Evolutionary conservation across 2,888 invertebrate genomes (phyloP).

Genomic region (Dexiosoma caninum): DNA sequence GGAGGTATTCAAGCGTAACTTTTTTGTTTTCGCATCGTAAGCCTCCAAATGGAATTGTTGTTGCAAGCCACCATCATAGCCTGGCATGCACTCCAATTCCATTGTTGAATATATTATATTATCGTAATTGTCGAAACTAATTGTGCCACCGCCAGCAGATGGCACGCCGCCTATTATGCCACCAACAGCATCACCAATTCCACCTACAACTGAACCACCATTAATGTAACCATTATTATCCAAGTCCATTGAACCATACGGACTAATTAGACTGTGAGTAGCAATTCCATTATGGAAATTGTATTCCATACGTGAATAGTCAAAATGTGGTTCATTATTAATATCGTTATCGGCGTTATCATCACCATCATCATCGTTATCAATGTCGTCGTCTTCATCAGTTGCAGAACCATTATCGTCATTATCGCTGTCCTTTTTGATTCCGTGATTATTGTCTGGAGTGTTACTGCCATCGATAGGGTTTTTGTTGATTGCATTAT

Average conservation of each 20-base stretch:
- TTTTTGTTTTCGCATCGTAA: conserved; percentile 85
- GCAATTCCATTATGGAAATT: conserved; percentile 75
- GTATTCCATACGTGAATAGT: conserved; percentile 77
- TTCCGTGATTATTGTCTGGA: conserved; percentile 52
- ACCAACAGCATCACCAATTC: conserved; percentile 59
- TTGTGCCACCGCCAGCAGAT: conserved; percentile 70
- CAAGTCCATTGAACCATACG: conserved; percentile 60
- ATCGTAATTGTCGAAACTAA: conserved; percentile 77
- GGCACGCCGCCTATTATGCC: conserved; percentile 39
- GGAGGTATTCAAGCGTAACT: conserved; percentile 84
- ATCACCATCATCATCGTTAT: conserved; percentile 33
- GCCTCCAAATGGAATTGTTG: conserved; percentile 91
- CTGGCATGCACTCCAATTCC: conserved; percentile 90
- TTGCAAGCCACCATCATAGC: conserved; percentile 92
- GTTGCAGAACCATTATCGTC: conserved; percentile 8
- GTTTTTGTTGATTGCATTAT: conserved; percentile 63
- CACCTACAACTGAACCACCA: conserved; percentile 49
- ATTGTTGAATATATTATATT: conserved; percentile 79
- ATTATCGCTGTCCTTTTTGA: conserved; percentile 57
- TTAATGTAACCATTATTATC: conserved; percentile 39
- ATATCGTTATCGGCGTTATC: conserved; percentile 50
- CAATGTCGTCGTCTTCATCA: conserved; percentile 34
- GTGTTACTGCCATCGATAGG: conserved; percentile 44
- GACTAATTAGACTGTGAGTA: conserved; percentile 71
- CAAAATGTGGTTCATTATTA: conserved; percentile 71